Conservation (phyloP, 2,888 invertebrate genomes). For the Oscheius sp. region DNA sequence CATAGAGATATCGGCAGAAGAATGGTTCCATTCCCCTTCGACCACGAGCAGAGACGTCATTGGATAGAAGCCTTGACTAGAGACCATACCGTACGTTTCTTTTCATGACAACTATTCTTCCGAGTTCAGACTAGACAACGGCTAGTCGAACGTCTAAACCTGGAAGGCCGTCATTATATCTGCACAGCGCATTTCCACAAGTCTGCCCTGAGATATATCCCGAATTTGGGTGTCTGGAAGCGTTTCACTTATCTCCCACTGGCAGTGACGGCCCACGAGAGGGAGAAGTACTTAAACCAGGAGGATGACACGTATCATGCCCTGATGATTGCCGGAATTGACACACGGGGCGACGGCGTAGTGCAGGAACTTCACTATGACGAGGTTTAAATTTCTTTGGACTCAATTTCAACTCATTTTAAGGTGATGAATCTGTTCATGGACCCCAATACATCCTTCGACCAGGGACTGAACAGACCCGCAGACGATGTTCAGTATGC, state of each 20-base stretch:
- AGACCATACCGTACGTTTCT: conserved; percentile 39
- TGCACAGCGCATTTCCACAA: conserved; percentile 51
- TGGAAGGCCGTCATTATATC: conserved; percentile 52
- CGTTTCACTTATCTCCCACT: conserved; percentile 29
- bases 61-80: conserved; percentile 55
- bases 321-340: conserved; percentile 30
- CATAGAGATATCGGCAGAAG: conserved; percentile 41
- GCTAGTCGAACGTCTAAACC: conserved; percentile 40
- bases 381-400: conserved; percentile 1
- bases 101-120: background rate
- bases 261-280: conserved; percentile 8
- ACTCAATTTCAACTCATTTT: no score
- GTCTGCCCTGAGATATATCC: conserved; percentile 43
- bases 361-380: conserved; percentile 35
- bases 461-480: no score
- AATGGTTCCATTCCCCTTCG: conserved; percentile 53
- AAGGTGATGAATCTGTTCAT: no score
- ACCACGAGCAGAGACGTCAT: conserved; percentile 39
- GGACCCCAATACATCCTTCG: no score
- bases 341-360: conserved; percentile 19
- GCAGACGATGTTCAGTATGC: no score
- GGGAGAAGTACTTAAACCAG: background rate
- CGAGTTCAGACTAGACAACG: conserved; percentile 24
- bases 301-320: conserved; percentile 26
- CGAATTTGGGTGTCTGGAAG: conserved; percentile 35